These are phyloP conservation scores for Sclerodermus sp. DNA, from an alignment of 2,888 invertebrate genomes.

Conservation along the genomic window DNA sequence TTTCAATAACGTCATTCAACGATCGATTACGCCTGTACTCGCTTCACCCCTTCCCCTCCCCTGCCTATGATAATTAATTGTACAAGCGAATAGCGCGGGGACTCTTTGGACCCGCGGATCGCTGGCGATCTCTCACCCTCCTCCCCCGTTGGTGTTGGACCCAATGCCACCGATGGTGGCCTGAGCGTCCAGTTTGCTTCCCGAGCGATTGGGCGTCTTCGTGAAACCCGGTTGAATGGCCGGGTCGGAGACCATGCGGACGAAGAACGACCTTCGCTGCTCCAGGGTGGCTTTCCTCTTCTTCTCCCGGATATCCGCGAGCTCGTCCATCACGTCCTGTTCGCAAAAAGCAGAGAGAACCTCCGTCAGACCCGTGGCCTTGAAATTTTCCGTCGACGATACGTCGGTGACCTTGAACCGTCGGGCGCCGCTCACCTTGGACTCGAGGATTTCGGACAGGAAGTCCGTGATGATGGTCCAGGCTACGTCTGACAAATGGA, in stretches of 20 bases:
- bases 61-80: too few relatives aligned
- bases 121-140: too few relatives aligned
- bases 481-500: slow-evolving; percentile 67
- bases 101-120: too few relatives aligned
- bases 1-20: too few relatives aligned
- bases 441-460: slow-evolving; percentile 78
- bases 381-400: too few relatives aligned
- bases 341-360: too few relatives aligned
- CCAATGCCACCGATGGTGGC: slow-evolving; percentile 49
- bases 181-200: slow-evolving; percentile 48
- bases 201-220: slow-evolving; percentile 52
- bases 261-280: slow-evolving; percentile 93
- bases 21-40: too few relatives aligned
- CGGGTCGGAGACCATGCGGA: slow-evolving; percentile 96
- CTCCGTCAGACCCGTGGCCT: too few relatives aligned
- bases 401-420: too few relatives aligned
- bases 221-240: slow-evolving; percentile 68
- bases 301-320: slow-evolving; percentile 73
- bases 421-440: too few relatives aligned
- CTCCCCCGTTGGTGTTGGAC: slow-evolving; percentile 11
- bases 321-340: slow-evolving; percentile 68
- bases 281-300: slow-evolving; percentile 80
- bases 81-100: too few relatives aligned
- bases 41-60: too few relatives aligned
- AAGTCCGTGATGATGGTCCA: slow-evolving; percentile 84